A percentile compares a stretch with the other conserved stretches of the same genome.
phyloP scores from a whole-genome alignment of 2,888 invertebrate genomes.

The Drosophila sordidula region DNA sequence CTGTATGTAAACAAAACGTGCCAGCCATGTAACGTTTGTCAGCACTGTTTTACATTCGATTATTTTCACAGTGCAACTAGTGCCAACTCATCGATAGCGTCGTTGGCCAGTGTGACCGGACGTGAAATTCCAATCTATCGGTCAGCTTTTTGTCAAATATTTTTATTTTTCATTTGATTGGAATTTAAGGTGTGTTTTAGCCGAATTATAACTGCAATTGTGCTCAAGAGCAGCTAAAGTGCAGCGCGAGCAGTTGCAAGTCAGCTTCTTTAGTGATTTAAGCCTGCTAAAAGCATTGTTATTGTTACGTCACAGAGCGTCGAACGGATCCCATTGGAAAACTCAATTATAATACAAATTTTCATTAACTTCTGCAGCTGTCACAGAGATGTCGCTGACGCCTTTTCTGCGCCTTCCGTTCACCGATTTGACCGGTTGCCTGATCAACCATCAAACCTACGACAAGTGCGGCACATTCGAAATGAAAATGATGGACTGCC shows the following conservation, averaged over 20 bases:
- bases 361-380: conserved; percentile 14
- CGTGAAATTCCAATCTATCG: conserved; percentile 20
- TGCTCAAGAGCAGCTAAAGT: background rate
- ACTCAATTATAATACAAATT: conserved; percentile 1
- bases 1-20: conserved; percentile 58
- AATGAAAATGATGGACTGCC: conserved; percentile 90
- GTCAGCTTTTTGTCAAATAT: conserved; percentile 40
- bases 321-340: conserved; percentile 8
- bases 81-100: background rate
- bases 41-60: conserved; percentile 9
- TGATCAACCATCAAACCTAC: conserved; percentile 88
- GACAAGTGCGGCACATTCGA: conserved; percentile 89
- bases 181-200: conserved; percentile 53
- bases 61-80: background rate
- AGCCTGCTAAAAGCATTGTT: conserved; percentile 36
- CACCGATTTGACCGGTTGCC: conserved; percentile 89
- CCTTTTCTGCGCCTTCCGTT: conserved; percentile 90
- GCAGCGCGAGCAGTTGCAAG: rapidly evolving
- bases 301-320: conserved; percentile 79
- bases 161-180: conserved; percentile 42
- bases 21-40: background rate
- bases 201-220: background rate
- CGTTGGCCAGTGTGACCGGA: conserved; percentile 22
- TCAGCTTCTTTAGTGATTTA: rapidly evolving
- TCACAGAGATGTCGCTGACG: conserved; percentile 86